These are phyloP conservation scores for Melanotaenia duboulayi DNA, from an alignment of 2,113 vertebrate genomes.

Conservation along the genomic window DNA sequence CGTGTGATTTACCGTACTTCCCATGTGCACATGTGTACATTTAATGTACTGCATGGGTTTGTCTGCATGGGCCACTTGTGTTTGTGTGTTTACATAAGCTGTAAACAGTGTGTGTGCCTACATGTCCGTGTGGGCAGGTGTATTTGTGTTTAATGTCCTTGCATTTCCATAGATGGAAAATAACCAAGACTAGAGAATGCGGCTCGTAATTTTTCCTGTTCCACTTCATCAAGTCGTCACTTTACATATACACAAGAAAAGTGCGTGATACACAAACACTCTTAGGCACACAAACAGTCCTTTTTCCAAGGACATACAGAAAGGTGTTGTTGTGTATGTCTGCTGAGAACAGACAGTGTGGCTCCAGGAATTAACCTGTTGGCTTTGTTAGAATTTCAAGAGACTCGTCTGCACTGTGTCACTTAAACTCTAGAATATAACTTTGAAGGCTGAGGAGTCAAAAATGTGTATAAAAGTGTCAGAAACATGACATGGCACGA, in stretches of 20 bases:
- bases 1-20: not conserved
- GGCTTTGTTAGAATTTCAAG: conserved; percentile 20
- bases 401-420: conserved; percentile 24
- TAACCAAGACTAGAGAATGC: conserved; percentile 37
- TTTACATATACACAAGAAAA: conserved; percentile 49
- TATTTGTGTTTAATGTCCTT: conserved; percentile 37
- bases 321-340: conserved; percentile 68
- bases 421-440: conserved; percentile 26
- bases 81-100: not conserved
- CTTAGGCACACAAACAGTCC: conserved; percentile 55
- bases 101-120: not conserved
- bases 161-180: conserved; percentile 58
- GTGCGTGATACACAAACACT: conserved; percentile 67
- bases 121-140: conserved; percentile 27
- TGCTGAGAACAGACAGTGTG: conserved; percentile 46
- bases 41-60: not conserved
- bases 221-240: conserved; percentile 55
- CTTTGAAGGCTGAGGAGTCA: not conserved
- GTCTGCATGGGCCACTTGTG: not conserved
- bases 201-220: conserved; percentile 56
- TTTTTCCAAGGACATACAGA: conserved; percentile 50
- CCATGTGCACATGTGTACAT: not conserved
- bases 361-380: conserved; percentile 49
- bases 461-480: not conserved
- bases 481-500: not conserved